Base-by-base conservation (phyloP, 1,140 invertebrate species). In the Cydia splendana region DNA sequence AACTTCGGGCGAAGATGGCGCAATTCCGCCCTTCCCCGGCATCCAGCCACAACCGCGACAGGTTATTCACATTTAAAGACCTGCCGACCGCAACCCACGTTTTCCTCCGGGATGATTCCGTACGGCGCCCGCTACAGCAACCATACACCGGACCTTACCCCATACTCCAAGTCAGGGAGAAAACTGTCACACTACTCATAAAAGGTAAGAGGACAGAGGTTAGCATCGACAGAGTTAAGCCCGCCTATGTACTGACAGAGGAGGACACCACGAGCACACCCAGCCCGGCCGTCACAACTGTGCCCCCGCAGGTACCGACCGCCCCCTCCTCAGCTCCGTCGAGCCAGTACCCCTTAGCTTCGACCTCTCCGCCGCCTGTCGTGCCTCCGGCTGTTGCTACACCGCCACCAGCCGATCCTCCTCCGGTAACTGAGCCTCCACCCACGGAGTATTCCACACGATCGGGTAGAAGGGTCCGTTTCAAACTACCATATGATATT, bases 1-100 rank as follows among this genome's bases (percentile, higher is more conserved):
- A 80, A 15, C 80, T 82, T 18, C 2, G 81, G 18, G 12, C 30
- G 45, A 62, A 77, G 4, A 79, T 82, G 30, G 69, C 53, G 15
- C 7, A 71, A 9, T 42, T 81, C 42, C 62, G 69, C 2, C 78
- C 81, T 34, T 24, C 42, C 9, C 73, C 74, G 2, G 77, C 75
- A 13, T 69, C 71, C n/a, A 2, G 74, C 3, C 65, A 67, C 62
- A 67, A 76, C 30, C 30, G 30, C 6, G 30, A 34, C 30, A 34
- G 28, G 1, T 28, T 4, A 4, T 34, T 34, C 30, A 34, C 30
- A 0, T 34, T 34, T 5, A 34, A 34, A 6, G 75, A 76, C 34
- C 48, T 75, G 1, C 10, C 5, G 1, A 75, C 45, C 4, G 10
- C 45, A 3, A 6, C n/a, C 13, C 28, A 57, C 51, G 75, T 51